Evolutionary conservation across 53 echinoderm and acorn worm genomes (phyloP), one percentile per base, ranked within the genome.

Genomic region (Henricia sp.): DNA sequence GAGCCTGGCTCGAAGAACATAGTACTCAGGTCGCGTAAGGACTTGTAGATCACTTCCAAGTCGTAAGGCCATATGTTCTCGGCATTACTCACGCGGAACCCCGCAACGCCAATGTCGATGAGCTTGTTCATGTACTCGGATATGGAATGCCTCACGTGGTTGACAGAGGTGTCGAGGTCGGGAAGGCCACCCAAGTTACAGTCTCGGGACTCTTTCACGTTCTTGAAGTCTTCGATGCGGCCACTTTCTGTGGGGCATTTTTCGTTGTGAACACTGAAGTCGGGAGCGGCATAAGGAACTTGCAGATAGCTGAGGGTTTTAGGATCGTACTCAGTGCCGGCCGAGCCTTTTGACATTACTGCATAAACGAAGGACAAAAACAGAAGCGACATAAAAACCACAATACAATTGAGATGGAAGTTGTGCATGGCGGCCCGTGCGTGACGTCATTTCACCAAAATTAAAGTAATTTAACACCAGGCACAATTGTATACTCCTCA

Each of bases 41-140:
- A 71, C 13, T 58, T 41, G 10, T 85, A 84, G 14, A 97, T 88
- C 9, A n/a, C 54, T 38, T 64, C 34, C 40, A 97, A 54, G 67
- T 97, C 92, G 2, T 71, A 82, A 1, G 99, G 94, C 99, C 94
- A 94, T 84, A 97, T 97, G 72, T 97, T 92, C 69, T 97, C 95
- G 17, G 82, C 88, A 19, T 89, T 90, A 71, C 90, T 90, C 16
- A 97, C 88, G 2, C 87, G 83, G 74, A 97, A 94, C 2, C 99
- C 96, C 26, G 96, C 96, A 6, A 96, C 82, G 1, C 99, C 99
- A 42, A 90, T 90, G 17, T 39, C 58, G 33, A 91, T 85, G 67
- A 94, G 20, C 53, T 54, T 51, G 71, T 97, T 97, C 89, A 94
- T 41, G 76, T 88, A 97, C 27, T 67, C 71, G n/a, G 50, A 89